phyloP scores from a whole-genome alignment of 2,888 invertebrate species.

The Cheilosia pagana region DNA sequence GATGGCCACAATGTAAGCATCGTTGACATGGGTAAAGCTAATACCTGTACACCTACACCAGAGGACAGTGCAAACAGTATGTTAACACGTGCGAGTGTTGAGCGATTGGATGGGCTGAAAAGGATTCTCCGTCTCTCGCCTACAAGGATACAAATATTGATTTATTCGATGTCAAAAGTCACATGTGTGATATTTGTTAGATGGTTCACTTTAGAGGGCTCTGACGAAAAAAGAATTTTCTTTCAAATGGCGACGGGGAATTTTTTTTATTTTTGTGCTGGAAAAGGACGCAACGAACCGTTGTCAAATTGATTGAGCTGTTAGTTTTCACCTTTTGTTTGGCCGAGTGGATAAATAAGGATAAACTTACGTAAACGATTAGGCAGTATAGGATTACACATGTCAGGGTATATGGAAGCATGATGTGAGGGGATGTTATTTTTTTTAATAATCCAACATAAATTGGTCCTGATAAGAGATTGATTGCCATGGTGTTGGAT shows the following conservation, averaged over 20 bases:
- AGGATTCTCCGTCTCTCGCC: conserved; percentile 12
- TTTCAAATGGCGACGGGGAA: background rate
- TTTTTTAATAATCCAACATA: conserved; percentile 48
- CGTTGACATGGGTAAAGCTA: conserved; percentile 60
- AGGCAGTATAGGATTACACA: conserved; percentile 31
- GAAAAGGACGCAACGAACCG: conserved; percentile 48
- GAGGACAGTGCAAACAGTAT: conserved; percentile 24
- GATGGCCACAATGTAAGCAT: conserved; percentile 38
- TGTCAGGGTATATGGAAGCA: conserved; percentile 14
- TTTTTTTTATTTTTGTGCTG: background rate
- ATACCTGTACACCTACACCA: conserved; percentile 29
- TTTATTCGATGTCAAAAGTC: conserved; percentile 60
- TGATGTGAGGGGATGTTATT: conserved; percentile 11
- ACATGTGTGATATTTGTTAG: conserved; percentile 46
- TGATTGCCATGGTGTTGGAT: conserved; percentile 21
- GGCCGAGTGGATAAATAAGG: conserved; percentile 58
- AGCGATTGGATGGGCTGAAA: conserved; percentile 6
- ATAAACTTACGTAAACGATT: conserved; percentile 59
- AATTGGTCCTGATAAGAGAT: conserved; percentile 41
- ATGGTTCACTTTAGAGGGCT: background rate
- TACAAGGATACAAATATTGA: conserved; percentile 59
- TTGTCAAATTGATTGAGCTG: conserved; percentile 67
- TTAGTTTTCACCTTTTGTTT: conserved; percentile 65
- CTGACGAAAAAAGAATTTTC: background rate
- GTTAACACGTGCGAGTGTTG: conserved; percentile 8